A percentile compares a stretch with the other conserved stretches of the same genome.
Conservation (phyloP, 23 tunicate species). For the Trididemnum nubilum region DNA sequence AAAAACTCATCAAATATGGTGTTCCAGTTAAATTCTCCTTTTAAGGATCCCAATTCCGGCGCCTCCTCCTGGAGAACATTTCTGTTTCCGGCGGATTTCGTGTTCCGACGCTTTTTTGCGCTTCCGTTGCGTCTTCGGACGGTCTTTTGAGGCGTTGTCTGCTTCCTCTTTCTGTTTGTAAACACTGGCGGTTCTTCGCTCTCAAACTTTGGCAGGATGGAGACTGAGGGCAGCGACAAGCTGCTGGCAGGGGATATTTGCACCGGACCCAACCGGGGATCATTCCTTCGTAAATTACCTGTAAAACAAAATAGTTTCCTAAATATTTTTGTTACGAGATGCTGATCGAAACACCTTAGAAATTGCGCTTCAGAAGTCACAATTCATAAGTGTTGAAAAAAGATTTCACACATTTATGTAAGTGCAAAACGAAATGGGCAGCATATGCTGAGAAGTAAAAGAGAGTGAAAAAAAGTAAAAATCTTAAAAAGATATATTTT, state of each 20-base stretch:
- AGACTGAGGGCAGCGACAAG: background rate
- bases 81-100: slow-evolving; percentile 1
- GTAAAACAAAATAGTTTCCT: slow-evolving; percentile 11
- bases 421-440: no score
- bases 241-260: slow-evolving; percentile 33
- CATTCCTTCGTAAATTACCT: slow-evolving; percentile 24
- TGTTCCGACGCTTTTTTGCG: slow-evolving; percentile 18
- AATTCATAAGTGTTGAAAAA: no score
- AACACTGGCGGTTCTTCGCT: background rate
- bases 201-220: background rate
- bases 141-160: slow-evolving; percentile 56
- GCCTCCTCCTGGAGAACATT: slow-evolving; percentile 74
- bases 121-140: slow-evolving; percentile 8
- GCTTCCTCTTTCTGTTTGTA: slow-evolving; percentile 55
- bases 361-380: no score
- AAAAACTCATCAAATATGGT: slow-evolving; percentile 76
- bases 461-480: no score
- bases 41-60: slow-evolving; percentile 89
- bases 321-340: no score
- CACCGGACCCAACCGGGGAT: slow-evolving; percentile 26
- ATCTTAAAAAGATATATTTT: no score
- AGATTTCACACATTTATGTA: no score
- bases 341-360: no score
- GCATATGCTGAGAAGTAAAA: no score
- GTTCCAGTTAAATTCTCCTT: slow-evolving; percentile 87